These are phyloP conservation scores for Octodonta nipae DNA, from an alignment of 2,888 invertebrate genomes.

Conservation along the genomic window DNA sequence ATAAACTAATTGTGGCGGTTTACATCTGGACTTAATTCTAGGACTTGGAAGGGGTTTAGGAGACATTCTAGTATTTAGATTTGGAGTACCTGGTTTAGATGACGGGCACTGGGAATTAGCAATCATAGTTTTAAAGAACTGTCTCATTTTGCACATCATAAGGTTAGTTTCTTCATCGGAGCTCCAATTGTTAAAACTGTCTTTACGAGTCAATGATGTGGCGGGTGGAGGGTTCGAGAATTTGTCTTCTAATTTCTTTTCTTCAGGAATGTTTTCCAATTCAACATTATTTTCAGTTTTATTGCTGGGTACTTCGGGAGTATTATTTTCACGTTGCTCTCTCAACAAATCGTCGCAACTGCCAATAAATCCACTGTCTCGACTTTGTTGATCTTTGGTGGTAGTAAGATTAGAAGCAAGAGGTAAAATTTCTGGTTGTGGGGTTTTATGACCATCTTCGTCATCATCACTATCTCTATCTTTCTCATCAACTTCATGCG, in stretches of 20 bases:
- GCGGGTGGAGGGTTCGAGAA: slow-evolving; percentile 36
- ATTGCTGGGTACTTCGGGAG: slow-evolving; percentile 16
- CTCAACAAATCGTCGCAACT: slow-evolving; percentile 75
- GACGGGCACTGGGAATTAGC: slow-evolving; percentile 42
- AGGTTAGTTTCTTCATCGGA: slow-evolving; percentile 87
- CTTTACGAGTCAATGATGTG: slow-evolving; percentile 61
- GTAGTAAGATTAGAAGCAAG: slow-evolving; percentile 43
- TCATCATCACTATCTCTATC: slow-evolving; percentile 47
- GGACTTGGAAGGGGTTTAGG: slow-evolving; percentile 44
- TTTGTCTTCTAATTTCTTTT: slow-evolving; percentile 31
- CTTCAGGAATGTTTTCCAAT: slow-evolving; percentile 47
- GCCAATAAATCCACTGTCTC: slow-evolving; percentile 80
- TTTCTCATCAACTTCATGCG: slow-evolving; percentile 43
- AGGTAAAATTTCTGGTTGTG: slow-evolving; percentile 50
- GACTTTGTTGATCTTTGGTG: slow-evolving; percentile 65
- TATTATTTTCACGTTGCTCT: slow-evolving; percentile 43
- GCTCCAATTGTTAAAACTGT: slow-evolving; percentile 88
- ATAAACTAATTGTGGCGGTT: slow-evolving; percentile 75
- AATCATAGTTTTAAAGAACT: slow-evolving; percentile 85
- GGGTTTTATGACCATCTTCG: slow-evolving; percentile 54
- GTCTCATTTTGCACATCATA: slow-evolving; percentile 90
- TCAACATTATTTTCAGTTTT: slow-evolving; percentile 33
- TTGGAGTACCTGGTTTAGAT: slow-evolving; percentile 41
- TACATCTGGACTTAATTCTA: slow-evolving; percentile 48
- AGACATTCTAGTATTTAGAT: slow-evolving; percentile 23